Evolutionary conservation across 1,140 invertebrate genomes (phyloP).

Genomic region (Subanguina moxae): DNA sequence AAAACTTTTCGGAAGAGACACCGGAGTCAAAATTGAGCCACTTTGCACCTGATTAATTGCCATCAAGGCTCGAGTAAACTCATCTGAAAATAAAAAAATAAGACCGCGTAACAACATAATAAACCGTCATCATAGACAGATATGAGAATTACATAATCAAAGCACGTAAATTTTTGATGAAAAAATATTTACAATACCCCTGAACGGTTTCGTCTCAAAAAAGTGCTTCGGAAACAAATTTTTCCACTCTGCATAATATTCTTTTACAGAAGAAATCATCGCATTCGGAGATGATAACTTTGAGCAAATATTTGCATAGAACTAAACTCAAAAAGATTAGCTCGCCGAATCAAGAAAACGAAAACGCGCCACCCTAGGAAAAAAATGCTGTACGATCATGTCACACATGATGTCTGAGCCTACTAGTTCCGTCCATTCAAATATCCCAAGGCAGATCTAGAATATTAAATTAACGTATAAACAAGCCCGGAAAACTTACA

Average conservation of each 20-base stretch:
- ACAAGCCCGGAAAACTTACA: neutral
- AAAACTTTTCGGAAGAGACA: no score
- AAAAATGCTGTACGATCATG: conserved; percentile 47
- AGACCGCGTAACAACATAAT: no score
- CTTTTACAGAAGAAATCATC: conserved; percentile 25
- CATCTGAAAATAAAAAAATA: conserved; percentile 2
- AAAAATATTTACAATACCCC: conserved; percentile 38
- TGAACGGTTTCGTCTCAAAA: conserved; percentile 28
- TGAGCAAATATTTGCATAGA: conserved; percentile 33
- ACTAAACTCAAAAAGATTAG: conserved; percentile 29
- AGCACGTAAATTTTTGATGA: no score
- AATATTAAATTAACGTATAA: neutral
- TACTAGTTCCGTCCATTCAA: conserved; percentile 49
- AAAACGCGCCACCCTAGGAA: conserved; percentile 44
- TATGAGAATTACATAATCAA: no score
- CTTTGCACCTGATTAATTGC: conserved; percentile 7
- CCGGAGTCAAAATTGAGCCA: neutral
- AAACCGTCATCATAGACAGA: no score
- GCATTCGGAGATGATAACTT: conserved; percentile 36
- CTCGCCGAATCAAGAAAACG: neutral
- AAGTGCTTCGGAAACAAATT: conserved; percentile 37
- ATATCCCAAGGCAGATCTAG: conserved; percentile 23
- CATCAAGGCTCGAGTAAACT: conserved; percentile 5
- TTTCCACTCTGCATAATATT: conserved; percentile 49
- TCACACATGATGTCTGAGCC: conserved; percentile 40